phyloP scores from a whole-genome alignment of 2,888 invertebrate genomes.

The Rotaria socialis region DNA sequence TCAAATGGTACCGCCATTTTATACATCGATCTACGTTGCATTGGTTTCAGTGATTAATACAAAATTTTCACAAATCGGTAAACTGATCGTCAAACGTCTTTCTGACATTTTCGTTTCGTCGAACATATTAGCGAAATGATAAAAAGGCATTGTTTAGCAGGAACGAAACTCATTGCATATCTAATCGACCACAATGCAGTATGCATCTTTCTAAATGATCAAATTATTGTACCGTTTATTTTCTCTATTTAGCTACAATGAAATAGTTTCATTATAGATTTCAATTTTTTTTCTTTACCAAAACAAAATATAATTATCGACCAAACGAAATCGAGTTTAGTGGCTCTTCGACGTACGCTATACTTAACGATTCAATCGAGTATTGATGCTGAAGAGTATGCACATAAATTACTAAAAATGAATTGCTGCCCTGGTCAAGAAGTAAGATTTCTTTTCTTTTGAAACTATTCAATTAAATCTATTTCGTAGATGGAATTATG shows the following conservation, averaged over 20 bases:
- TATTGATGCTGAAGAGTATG: constrained; percentile 96
- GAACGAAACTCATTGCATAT: constrained; percentile 88
- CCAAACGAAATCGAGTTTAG: constrained; percentile 90
- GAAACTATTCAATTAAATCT: neutral
- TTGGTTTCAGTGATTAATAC: constrained; percentile 91
- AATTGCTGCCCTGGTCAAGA: constrained; percentile 91
- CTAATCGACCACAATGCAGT: constrained; percentile 89
- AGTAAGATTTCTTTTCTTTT: constrained; percentile 59
- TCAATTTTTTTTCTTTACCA: too few relatives aligned
- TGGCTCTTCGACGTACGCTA: constrained; percentile 83
- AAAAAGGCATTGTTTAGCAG: constrained; percentile 81
- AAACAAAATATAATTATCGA: constrained; percentile 68
- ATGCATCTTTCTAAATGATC: constrained; percentile 49
- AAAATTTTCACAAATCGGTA: constrained; percentile 93
- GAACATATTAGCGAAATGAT: constrained; percentile 86
- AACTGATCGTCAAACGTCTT: constrained; percentile 75
- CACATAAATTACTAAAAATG: constrained; percentile 95
- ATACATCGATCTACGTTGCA: constrained; percentile 93
- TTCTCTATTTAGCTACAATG: constrained; percentile 65
- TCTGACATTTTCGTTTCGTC: constrained; percentile 84
- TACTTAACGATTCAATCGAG: constrained; percentile 96
- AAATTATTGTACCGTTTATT: neutral
- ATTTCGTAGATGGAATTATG: constrained; percentile 71
- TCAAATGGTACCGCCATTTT: constrained; percentile 91
- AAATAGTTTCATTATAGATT: constrained; percentile 86